Evolutionary conservation across 2,113 vertebrate species (phyloP).

Genomic region (Sylvia atricapilla): DNA sequence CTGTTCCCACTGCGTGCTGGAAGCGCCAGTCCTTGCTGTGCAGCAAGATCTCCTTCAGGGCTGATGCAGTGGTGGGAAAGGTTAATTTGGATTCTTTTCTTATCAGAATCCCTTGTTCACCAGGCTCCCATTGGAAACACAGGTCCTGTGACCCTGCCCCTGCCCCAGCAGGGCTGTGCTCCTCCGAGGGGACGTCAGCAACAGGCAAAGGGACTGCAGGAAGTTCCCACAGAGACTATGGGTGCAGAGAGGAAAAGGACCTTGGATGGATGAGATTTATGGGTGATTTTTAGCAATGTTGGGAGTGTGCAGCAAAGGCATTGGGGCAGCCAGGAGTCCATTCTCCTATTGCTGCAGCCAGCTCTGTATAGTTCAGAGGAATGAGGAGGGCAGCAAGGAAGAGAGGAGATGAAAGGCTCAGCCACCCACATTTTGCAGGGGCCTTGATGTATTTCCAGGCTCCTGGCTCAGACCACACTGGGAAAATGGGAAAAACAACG

Average conservation of each 20-base stretch:
- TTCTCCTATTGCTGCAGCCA: neutral
- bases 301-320: fast-evolving
- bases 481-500: neutral
- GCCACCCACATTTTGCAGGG: neutral
- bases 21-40: neutral
- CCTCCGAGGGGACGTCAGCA: neutral
- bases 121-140: neutral
- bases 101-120: neutral
- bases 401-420: neutral
- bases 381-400: neutral
- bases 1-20: neutral
- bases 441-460: neutral
- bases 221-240: neutral
- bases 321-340: neutral
- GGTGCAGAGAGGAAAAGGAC: neutral
- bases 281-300: neutral
- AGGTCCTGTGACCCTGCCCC: neutral
- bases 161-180: neutral
- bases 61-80: neutral
- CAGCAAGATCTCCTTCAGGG: neutral
- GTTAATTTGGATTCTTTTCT: neutral
- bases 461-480: neutral
- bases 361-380: neutral
- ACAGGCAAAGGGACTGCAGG: neutral
- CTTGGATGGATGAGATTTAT: neutral